phyloP scores from a whole-genome alignment of 2,797 vertebrate genomes.

The Echiichthys vipera region DNA sequence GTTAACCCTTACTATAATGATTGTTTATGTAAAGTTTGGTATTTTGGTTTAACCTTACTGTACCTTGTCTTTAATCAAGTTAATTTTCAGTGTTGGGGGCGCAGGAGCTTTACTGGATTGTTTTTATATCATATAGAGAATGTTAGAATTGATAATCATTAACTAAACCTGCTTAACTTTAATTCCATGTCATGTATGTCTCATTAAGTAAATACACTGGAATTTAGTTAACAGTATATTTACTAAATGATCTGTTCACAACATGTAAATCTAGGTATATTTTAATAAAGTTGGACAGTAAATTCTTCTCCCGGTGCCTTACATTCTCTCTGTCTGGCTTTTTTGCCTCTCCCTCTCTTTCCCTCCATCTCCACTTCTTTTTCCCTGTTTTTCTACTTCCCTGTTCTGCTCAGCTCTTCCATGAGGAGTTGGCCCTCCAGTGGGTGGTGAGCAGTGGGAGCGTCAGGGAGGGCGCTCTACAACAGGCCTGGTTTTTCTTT shows the following conservation, averaged over 20 bases:
- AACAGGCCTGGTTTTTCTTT: constrained; percentile 99
- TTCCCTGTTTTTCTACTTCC: constrained; percentile 18
- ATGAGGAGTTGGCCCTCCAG: constrained; percentile 97
- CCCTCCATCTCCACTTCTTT: constrained; percentile 14
- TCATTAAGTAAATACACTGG: constrained; percentile 8
- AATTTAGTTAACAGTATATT: not conserved
- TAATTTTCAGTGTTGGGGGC: constrained; percentile 58
- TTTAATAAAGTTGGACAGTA: not conserved
- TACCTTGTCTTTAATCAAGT: constrained; percentile 53
- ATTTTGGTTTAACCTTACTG: constrained; percentile 13
- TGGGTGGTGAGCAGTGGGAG: constrained; percentile 99
- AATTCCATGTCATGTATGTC: not conserved
- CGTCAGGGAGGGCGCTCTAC: constrained; percentile 94
- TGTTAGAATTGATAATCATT: not conserved
- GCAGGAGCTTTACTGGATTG: constrained; percentile 53
- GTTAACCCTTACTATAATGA: constrained; percentile 4
- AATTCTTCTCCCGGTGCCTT: constrained; percentile 35
- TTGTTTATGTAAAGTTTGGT: not conserved
- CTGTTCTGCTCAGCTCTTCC: constrained; percentile 89
- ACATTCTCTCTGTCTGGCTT: constrained; percentile 47
- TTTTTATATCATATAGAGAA: constrained; percentile 36
- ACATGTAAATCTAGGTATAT: not conserved
- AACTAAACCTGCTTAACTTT: not conserved
- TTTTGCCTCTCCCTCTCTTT: constrained; percentile 11
- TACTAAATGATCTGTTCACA: not conserved